phyloP scores from a whole-genome alignment of 1,140 invertebrate species.

The Harlomillsia oculata region DNA sequence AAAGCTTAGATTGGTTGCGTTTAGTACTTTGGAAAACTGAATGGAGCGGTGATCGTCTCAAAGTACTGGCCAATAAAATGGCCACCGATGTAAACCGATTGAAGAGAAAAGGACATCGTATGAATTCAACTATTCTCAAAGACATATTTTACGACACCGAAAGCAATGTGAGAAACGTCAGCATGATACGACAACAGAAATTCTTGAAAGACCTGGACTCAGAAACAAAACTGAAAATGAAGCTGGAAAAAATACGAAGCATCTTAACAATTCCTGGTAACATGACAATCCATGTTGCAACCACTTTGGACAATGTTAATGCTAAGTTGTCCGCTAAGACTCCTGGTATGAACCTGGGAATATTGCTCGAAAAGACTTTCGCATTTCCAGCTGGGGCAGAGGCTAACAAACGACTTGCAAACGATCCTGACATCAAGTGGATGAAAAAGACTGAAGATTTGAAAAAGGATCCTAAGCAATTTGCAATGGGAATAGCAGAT shows the following conservation, averaged over 20 bases:
- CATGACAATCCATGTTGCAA: conserved; percentile 60
- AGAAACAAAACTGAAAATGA: conserved; percentile 44
- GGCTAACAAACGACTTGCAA: conserved; percentile 47
- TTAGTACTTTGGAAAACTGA: conserved; percentile 61
- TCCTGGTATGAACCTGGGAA: conserved; percentile 44
- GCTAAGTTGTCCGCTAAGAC: conserved; percentile 43
- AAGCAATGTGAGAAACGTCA: conserved; percentile 59
- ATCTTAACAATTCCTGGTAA: conserved; percentile 51
- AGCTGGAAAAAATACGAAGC: conserved; percentile 53
- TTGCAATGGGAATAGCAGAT: conserved; percentile 64
- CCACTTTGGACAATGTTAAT: conserved; percentile 54
- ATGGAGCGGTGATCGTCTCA: conserved; percentile 61
- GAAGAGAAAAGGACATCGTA: conserved; percentile 54
- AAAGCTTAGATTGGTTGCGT: conserved; percentile 63
- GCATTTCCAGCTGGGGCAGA: conserved; percentile 25
- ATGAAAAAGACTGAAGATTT: conserved; percentile 24
- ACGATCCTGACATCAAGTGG: conserved; percentile 46
- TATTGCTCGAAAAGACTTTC: conserved; percentile 12
- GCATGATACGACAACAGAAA: conserved; percentile 62
- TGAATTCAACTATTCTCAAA: conserved; percentile 53
- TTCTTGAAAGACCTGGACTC: conserved; percentile 56
- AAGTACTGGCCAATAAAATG: conserved; percentile 64
- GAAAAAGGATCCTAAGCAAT: conserved; percentile 40
- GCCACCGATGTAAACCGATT: conserved; percentile 61
- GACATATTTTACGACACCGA: conserved; percentile 48